Evolutionary conservation across 1,140 invertebrate genomes (phyloP).

Genomic region (Papilio aristodemus): DNA sequence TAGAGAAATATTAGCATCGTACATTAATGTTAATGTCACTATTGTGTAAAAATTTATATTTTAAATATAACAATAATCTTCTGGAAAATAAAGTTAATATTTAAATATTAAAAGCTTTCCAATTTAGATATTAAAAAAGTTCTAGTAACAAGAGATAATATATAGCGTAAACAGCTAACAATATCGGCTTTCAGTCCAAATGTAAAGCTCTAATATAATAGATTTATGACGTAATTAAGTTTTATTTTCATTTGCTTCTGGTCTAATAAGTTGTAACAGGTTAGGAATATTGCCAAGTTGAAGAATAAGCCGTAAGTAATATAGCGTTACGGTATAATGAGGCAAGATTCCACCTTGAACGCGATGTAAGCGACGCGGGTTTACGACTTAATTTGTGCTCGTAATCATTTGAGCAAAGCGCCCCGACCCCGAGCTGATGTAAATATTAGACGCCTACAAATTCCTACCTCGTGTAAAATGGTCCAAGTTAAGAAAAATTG

Average conservation of each 20-base stretch:
- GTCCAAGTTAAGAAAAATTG: slow-evolving; percentile 18
- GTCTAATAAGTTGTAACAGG: slow-evolving; percentile 19
- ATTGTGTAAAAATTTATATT: too few species aligned
- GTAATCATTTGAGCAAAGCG: slow-evolving; percentile 72
- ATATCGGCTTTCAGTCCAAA: not conserved
- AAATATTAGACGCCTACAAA: slow-evolving; percentile 20
- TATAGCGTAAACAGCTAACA: not conserved
- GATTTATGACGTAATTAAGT: slow-evolving; percentile 19
- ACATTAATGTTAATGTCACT: too few species aligned
- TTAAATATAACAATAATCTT: too few species aligned
- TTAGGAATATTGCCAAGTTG: slow-evolving; percentile 8
- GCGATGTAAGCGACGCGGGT: slow-evolving; percentile 66
- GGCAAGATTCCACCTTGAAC: slow-evolving; percentile 47
- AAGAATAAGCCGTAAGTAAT: slow-evolving; percentile 8
- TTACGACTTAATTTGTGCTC: slow-evolving; percentile 75
- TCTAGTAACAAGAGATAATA: not conserved
- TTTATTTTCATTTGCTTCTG: slow-evolving; percentile 3
- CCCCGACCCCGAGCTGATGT: slow-evolving; percentile 42
- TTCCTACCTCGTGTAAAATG: slow-evolving; percentile 3
- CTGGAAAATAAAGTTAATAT: too few species aligned
- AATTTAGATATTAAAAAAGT: not conserved
- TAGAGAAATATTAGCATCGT: too few species aligned
- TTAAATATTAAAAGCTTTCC: too few species aligned
- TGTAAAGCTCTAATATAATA: not conserved
- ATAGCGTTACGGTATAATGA: slow-evolving; percentile 23